Conservation (phyloP, 2,888 invertebrate genomes). For the Willowsia nigromaculata region DNA sequence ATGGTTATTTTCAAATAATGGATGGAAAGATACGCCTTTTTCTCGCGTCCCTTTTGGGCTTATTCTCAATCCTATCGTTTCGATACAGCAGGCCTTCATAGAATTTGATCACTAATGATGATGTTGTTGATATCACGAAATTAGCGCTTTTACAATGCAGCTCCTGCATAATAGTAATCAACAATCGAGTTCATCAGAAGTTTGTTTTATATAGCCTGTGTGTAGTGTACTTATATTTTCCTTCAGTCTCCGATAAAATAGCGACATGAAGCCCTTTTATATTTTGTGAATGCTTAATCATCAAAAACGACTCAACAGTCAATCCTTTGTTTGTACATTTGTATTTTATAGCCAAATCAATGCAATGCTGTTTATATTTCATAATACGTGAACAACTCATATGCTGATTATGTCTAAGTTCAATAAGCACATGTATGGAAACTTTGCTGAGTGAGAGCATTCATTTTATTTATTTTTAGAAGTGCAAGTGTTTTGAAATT, state of each 20-base stretch:
- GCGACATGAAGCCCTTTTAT: neutral
- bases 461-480: neutral
- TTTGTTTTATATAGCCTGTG: neutral
- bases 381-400: no score
- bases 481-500: neutral
- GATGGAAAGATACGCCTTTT: neutral
- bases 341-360: neutral
- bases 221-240: neutral
- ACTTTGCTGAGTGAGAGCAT: neutral
- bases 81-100: slow-evolving; percentile 13
- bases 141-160: slow-evolving; percentile 22
- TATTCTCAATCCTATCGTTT: neutral
- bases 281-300: slow-evolving; percentile 15
- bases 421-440: no score
- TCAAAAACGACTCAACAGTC: neutral
- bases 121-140: slow-evolving; percentile 57
- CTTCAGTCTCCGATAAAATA: no score
- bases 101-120: slow-evolving; percentile 50
- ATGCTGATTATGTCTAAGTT: no score
- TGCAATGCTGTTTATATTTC: no score
- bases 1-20: neutral
- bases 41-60: neutral
- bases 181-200: slow-evolving; percentile 32
- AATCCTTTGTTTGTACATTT: neutral
- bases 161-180: slow-evolving; percentile 1